Percentiles rank a stretch among this genome's conserved stretches.
Conservation (phyloP, 2,888 invertebrate species). For the Ochlodes sylvanus region DNA sequence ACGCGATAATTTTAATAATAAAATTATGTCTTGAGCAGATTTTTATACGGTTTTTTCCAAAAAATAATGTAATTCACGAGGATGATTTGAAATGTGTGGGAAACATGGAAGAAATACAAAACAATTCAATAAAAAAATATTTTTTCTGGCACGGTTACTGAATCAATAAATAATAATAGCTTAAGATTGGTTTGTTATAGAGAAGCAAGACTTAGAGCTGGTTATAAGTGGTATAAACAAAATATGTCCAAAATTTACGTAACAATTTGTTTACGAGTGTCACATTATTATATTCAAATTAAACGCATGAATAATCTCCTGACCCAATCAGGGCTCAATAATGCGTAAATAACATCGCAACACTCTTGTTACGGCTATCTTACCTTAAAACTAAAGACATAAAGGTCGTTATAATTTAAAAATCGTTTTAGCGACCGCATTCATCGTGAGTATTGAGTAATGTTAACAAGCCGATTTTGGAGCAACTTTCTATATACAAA, state of each 20-base stretch:
- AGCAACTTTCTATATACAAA: conserved; percentile 80
- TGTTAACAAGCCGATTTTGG: conserved; percentile 73
- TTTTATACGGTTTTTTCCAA: no score
- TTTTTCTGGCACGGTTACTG: no score
- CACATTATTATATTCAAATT: conserved; percentile 31
- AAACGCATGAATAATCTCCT: conserved; percentile 24
- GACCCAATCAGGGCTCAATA: conserved; percentile 24
- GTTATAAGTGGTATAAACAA: background rate
- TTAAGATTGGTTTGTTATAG: no score
- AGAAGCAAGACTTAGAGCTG: background rate
- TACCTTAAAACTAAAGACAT: background rate
- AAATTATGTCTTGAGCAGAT: no score
- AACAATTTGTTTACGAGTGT: conserved; percentile 1
- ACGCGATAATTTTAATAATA: no score
- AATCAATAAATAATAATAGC: no score
- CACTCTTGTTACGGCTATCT: background rate
- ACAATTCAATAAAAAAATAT: no score
- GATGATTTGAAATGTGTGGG: no score
- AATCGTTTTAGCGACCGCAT: conserved; percentile 23
- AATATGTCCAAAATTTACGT: background rate
- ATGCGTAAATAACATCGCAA: background rate
- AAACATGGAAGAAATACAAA: no score
- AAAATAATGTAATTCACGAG: no score
- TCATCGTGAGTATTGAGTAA: conserved; percentile 61
- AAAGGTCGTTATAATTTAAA: conserved; percentile 13